A percentile compares a stretch with the other conserved stretches of the same genome.
Conservation (phyloP, 2,113 vertebrate genomes). For the Nothocercus julius region DNA sequence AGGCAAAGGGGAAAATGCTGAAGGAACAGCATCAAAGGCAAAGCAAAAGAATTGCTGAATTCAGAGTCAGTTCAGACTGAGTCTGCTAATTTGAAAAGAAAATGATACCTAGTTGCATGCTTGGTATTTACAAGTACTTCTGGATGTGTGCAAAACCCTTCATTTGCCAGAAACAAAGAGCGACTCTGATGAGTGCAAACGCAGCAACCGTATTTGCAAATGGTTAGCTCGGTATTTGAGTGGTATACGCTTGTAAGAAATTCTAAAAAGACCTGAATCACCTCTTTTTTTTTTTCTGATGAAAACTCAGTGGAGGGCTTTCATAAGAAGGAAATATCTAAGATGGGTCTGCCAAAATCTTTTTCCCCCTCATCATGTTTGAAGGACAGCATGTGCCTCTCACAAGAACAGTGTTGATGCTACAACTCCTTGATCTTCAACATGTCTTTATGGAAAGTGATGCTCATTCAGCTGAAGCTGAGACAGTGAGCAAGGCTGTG, state of each 20-base stretch:
- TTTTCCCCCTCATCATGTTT: background rate
- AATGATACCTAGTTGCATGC: background rate
- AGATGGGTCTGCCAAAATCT: background rate
- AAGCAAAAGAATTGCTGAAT: background rate
- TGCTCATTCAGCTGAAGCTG: background rate
- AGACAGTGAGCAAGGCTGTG: background rate
- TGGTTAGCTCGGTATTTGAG: background rate
- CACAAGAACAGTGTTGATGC: background rate
- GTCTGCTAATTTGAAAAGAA: background rate
- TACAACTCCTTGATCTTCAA: background rate
- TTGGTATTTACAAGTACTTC: background rate
- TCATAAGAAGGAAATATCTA: background rate
- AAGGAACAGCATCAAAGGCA: background rate
- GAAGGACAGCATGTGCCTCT: background rate
- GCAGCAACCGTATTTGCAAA: background rate
- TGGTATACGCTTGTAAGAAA: background rate
- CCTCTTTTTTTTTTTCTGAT: background rate
- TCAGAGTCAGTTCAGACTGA: background rate
- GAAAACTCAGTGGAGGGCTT: background rate
- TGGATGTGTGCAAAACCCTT: background rate
- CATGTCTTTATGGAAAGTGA: background rate
- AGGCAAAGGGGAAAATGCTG: background rate
- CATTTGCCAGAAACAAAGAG: background rate
- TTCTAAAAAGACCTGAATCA: background rate
- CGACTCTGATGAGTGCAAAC: background rate